Evolutionary conservation across 2,797 vertebrate species (phyloP).

Genomic region (Myoxocephalus aenaeus): DNA sequence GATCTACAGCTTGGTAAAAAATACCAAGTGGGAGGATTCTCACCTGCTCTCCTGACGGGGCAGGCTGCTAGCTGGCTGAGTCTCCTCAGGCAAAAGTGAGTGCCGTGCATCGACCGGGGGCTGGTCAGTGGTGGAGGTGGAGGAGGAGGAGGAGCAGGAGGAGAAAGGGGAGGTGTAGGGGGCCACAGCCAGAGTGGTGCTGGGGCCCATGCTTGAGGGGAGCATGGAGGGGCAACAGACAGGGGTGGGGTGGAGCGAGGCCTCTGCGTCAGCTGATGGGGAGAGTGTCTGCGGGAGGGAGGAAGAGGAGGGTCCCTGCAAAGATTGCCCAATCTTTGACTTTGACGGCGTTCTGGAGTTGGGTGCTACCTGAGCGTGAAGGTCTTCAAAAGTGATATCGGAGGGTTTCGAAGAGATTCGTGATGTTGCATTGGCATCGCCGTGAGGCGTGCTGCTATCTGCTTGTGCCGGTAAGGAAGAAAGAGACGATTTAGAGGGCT

Average conservation of each 20-base stretch:
- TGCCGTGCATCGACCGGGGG: slow-evolving; percentile 86
- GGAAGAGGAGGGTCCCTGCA: slow-evolving; percentile 77
- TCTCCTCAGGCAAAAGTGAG: slow-evolving; percentile 94
- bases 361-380: slow-evolving; percentile 82
- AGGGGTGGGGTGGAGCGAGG: slow-evolving; percentile 56
- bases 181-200: slow-evolving; percentile 67
- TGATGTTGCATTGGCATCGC: neutral
- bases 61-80: slow-evolving; percentile 89
- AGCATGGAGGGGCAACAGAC: slow-evolving; percentile 74
- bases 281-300: slow-evolving; percentile 77
- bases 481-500: slow-evolving; percentile 62
- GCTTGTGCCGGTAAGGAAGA: slow-evolving; percentile 39
- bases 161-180: slow-evolving; percentile 69
- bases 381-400: slow-evolving; percentile 76
- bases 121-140: slow-evolving; percentile 82
- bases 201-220: slow-evolving; percentile 72
- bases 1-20: slow-evolving; percentile 36
- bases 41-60: slow-evolving; percentile 92
- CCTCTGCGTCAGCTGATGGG: slow-evolving; percentile 71
- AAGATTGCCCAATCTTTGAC: slow-evolving; percentile 71
- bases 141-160: slow-evolving; percentile 61
- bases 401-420: slow-evolving; percentile 18
- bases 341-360: slow-evolving; percentile 67
- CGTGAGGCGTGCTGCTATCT: slow-evolving; percentile 1
- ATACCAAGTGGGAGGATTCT: slow-evolving; percentile 81